These are phyloP conservation scores for Piprites chloris DNA, from an alignment of 2,113 vertebrate genomes.

Conservation along the genomic window DNA sequence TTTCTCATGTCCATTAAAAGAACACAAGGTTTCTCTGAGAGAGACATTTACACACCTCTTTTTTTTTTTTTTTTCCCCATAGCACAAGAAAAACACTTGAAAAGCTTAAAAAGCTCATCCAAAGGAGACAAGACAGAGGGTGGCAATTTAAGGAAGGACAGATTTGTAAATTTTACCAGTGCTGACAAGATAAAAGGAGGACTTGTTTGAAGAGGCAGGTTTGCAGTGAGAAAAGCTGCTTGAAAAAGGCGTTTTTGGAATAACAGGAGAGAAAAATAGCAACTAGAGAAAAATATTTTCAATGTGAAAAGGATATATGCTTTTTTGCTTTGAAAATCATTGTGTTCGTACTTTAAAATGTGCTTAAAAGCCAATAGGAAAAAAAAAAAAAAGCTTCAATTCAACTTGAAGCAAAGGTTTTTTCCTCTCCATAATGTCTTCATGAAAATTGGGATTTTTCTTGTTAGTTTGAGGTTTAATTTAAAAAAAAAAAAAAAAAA, in stretches of 20 bases:
- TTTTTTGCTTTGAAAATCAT: not conserved
- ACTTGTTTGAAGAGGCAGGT: slow-evolving; percentile 19
- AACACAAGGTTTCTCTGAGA: not conserved
- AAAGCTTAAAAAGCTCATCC: not conserved
- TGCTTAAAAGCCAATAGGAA: not conserved
- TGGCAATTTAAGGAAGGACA: not conserved
- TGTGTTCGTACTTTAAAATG: not conserved
- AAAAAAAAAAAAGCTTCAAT: not conserved
- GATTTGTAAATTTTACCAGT: not conserved
- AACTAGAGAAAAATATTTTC: not conserved
- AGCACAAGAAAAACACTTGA: not conserved
- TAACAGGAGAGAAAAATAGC: not conserved
- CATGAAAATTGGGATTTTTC: not conserved
- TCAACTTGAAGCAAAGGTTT: not conserved
- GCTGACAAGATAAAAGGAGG: slow-evolving; percentile 16
- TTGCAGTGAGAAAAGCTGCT: not conserved
- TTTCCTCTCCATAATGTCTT: not conserved
- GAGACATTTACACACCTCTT: not conserved
- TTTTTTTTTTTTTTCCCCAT: not conserved
- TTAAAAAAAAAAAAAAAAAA: not conserved
- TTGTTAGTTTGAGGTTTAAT: not conserved
- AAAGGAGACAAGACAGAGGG: not conserved
- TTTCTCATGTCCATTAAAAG: not conserved
- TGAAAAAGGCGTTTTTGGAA: not conserved
- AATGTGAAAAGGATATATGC: not conserved